Percentiles rank a stretch among this genome's conserved stretches.
These are phyloP conservation scores for Drosophila ercepeae DNA, from an alignment of 1,140 invertebrate species.

Conservation along the genomic window DNA sequence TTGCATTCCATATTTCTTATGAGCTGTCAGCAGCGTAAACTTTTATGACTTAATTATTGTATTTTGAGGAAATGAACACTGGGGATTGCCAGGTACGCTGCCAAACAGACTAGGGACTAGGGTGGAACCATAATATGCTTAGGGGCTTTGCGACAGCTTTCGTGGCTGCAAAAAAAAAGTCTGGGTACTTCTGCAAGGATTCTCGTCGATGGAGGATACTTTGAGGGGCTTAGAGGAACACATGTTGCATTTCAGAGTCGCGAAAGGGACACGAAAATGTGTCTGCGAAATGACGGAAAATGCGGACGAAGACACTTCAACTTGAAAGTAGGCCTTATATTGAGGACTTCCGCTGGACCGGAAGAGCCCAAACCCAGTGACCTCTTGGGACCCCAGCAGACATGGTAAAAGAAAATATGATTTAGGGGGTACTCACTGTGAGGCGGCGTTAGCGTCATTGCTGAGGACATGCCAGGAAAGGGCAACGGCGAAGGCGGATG, in stretches of 20 bases:
- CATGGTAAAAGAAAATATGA: slow-evolving; percentile 4
- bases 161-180: not conserved
- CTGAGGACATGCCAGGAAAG: slow-evolving; percentile 88
- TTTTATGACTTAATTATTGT: slow-evolving; percentile 75
- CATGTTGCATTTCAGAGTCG: slow-evolving; percentile 61
- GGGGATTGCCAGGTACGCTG: not conserved
- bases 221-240: slow-evolving; percentile 58
- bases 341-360: slow-evolving; percentile 29
- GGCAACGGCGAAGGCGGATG: slow-evolving; percentile 86
- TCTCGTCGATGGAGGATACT: slow-evolving; percentile 43
- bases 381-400: slow-evolving; percentile 13
- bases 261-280: slow-evolving; percentile 3
- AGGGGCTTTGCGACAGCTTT: slow-evolving; percentile 73
- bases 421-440: slow-evolving; percentile 86
- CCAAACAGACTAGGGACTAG: not conserved
- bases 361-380: slow-evolving; percentile 60
- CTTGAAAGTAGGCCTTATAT: slow-evolving; percentile 7
- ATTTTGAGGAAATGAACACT: slow-evolving; percentile 1
- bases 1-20: slow-evolving; percentile 64
- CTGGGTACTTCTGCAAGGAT: slow-evolving; percentile 41
- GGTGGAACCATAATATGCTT: slow-evolving; percentile 61
- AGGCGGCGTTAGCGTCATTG: slow-evolving; percentile 90
- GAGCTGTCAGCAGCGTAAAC: slow-evolving; percentile 62
- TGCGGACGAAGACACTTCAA: not conserved
- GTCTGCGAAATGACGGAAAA: not conserved